Conservation (phyloP, 2,113 vertebrate genomes). For the Chroicocephalus ridibundus region DNA sequence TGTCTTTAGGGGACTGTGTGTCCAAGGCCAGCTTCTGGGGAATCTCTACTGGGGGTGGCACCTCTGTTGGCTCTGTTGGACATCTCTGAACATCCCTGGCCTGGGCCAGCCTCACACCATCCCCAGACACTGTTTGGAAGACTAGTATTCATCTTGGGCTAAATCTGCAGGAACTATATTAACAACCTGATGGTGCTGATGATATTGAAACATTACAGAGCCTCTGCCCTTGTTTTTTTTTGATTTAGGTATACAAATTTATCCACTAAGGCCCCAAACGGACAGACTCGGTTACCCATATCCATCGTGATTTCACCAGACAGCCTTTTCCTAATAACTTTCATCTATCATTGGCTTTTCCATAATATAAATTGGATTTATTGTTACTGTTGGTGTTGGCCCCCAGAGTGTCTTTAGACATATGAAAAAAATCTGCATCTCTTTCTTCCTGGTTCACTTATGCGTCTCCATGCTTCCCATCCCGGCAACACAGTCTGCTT, state of each 20-base stretch:
- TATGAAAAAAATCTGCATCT: neutral
- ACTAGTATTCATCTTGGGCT: neutral
- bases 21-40: neutral
- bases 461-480: neutral
- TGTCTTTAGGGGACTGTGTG: neutral
- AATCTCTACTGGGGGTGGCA: accelerated
- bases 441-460: neutral
- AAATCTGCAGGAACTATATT: neutral
- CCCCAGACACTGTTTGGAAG: neutral
- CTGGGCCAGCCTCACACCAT: neutral
- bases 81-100: neutral
- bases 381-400: neutral
- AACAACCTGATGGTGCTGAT: neutral
- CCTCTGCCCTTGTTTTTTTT: neutral
- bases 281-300: neutral
- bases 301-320: neutral
- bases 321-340: neutral
- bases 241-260: neutral
- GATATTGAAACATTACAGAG: neutral
- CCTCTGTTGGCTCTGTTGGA: accelerated
- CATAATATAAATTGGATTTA: neutral
- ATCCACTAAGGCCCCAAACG: neutral
- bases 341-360: neutral
- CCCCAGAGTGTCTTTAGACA: neutral
- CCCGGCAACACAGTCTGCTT: accelerated